Conservation (phyloP, 2,888 invertebrate genomes). For the Anagyrus pseudococci region DNA sequence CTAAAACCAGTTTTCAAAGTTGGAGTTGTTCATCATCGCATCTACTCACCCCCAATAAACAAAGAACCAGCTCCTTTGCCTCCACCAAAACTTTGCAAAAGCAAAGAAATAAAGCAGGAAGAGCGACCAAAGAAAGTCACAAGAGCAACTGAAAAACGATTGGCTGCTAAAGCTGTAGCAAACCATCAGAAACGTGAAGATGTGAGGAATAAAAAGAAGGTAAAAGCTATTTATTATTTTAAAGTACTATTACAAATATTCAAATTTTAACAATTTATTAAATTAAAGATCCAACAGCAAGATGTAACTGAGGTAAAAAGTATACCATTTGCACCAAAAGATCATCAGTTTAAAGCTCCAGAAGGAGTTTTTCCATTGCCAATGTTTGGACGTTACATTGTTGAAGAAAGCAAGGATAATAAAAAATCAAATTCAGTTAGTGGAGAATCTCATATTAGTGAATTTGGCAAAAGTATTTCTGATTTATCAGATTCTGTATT, state of each 20-base stretch:
- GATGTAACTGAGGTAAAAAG: neutral
- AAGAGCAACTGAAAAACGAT: constrained; percentile 52
- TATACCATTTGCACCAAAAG: constrained; percentile 65
- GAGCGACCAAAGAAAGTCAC: constrained; percentile 45
- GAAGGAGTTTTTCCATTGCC: constrained; percentile 45
- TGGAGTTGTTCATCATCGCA: constrained; percentile 50
- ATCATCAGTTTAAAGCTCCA: constrained; percentile 66
- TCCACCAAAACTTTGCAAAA: constrained; percentile 32
- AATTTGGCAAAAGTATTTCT: neutral
- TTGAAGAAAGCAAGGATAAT: constrained; percentile 11
- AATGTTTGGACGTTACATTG: constrained; percentile 43
- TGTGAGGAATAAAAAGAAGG: constrained; percentile 13
- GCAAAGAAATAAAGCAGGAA: neutral
- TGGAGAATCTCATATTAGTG: neutral
- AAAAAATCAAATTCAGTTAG: neutral
- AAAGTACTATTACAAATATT: neutral
- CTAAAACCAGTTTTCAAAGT: constrained; percentile 52
- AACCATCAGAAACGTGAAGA: constrained; percentile 18
- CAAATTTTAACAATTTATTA: neutral
- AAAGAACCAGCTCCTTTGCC: constrained; percentile 15
- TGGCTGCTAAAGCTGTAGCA: constrained; percentile 42
- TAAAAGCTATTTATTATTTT: constrained; percentile 1
- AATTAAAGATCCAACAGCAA: neutral
- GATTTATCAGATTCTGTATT: neutral
- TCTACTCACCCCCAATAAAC: constrained; percentile 46